These are phyloP conservation scores for Triplophysa bombifrons DNA, from an alignment of 2,797 vertebrate species.

Conservation along the genomic window DNA sequence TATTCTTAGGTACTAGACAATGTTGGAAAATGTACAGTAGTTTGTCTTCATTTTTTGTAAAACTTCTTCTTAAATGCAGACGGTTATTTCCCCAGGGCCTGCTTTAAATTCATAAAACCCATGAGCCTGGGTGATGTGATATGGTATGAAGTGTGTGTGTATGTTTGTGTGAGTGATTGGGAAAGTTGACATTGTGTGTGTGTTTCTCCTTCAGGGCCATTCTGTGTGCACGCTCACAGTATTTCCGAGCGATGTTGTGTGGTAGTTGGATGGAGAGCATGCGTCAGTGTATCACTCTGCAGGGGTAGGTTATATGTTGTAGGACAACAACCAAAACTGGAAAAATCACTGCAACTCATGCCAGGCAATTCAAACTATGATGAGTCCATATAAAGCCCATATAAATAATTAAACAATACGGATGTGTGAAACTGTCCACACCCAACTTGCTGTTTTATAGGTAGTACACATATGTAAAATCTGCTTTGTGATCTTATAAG, in stretches of 20 bases:
- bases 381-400: too few species aligned
- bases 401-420: too few species aligned
- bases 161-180: constrained; percentile 49
- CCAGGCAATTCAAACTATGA: too few species aligned
- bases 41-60: too few species aligned
- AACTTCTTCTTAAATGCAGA: too few species aligned
- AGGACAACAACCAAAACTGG: not conserved
- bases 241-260: constrained; percentile 94
- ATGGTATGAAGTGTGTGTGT: constrained; percentile 46
- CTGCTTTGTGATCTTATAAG: constrained; percentile 7
- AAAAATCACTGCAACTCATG: not conserved
- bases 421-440: too few species aligned
- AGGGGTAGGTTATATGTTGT: constrained; percentile 80
- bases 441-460: too few species aligned
- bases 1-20: too few species aligned
- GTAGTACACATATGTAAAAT: not conserved
- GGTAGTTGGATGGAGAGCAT: constrained; percentile 96
- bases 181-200: constrained; percentile 33
- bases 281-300: constrained; percentile 87
- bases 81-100: not conserved
- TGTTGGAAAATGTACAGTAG: too few species aligned
- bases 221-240: constrained; percentile 92
- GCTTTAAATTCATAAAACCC: constrained; percentile 19
- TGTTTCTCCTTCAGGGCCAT: constrained; percentile 81
- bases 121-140: constrained; percentile 30